Conservation (phyloP, 2,113 vertebrate genomes). For the Microtus pennsylvanicus region DNA sequence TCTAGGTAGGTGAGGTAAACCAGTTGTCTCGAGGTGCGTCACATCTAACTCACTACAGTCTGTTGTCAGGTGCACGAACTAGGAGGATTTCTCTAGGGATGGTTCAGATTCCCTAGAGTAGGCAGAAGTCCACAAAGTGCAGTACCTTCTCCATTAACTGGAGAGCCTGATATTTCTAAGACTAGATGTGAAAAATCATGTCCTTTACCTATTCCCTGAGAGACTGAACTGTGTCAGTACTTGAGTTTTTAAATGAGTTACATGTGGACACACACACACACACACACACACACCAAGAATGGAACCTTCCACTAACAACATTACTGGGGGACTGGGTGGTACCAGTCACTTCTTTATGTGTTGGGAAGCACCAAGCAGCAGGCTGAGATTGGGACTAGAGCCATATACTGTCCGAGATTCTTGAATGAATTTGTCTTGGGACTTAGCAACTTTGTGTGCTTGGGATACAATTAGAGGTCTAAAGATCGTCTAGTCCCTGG, state of each 20-base stretch:
- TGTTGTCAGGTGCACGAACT: neutral
- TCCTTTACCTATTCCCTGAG: neutral
- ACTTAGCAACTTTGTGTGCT: neutral
- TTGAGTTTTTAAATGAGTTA: neutral
- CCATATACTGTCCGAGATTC: neutral
- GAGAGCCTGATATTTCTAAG: neutral
- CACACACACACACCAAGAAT: no score
- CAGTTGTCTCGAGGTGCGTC: neutral
- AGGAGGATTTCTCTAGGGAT: neutral
- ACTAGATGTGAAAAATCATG: neutral
- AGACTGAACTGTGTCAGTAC: neutral
- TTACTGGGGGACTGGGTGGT: rapidly evolving
- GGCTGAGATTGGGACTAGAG: neutral
- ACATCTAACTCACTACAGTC: neutral
- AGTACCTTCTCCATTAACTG: neutral
- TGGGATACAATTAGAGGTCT: neutral
- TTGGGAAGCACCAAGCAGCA: no score
- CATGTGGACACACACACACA: no score
- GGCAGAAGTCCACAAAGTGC: neutral
- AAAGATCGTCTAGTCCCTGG: neutral
- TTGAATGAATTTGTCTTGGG: neutral
- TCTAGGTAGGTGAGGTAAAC: neutral
- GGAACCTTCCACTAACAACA: no score
- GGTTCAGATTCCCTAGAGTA: neutral
- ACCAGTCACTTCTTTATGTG: neutral